Base-by-base conservation (phyloP, 1,140 invertebrate genomes). In the Gerris buenoi region DNA sequence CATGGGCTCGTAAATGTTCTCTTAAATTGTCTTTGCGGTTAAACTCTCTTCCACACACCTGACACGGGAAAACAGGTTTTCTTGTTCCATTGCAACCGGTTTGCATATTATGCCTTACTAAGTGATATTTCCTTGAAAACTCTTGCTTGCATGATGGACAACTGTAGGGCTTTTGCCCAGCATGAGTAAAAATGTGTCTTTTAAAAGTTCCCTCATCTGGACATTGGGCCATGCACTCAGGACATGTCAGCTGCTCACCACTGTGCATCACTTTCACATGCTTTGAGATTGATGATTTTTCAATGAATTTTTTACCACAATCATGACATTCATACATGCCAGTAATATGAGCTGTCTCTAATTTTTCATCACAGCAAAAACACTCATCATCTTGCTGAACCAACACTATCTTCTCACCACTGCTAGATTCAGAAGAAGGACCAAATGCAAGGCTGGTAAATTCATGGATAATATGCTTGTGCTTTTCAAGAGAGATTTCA, bases 11-110 rank as follows among this genome's bases (percentile, higher is more conserved):
- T 23, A 90, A 76, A 80, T 91, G 89, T 70, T 88, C 86, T 15
- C 86, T 80, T 64, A 90, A 76, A 76, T 90, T 89, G 74, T 89
- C 87, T 72, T 88, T 86, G n/a, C 88, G 81, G 61, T 83, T 84
- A 71, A 90, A 91, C 23, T 80, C 77, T 73, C 86, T 85, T 18
- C 82, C 80, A 72, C 89, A 91, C 25, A 88, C 85, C 75, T 85
- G 80, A 73, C 86, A 88, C 26, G 80, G 78, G 74, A 80, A 85
- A 22, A 77, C 76, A 65, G 81, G 80, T 70, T 77, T 76, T 67
- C 82, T 78, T 56, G 78, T 77, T 5, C 86, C 86, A 72, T 85
- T 85, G 76, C 88, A 89, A 3, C 85, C 86, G 18, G 85, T 87
- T 72, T 88, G 87, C 69, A 82, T 79, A 70, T 87, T 81, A 74